phyloP scores from a whole-genome alignment of 30 jellyfish, hydroid and myxozoan species.

The Aurelia sp. region DNA sequence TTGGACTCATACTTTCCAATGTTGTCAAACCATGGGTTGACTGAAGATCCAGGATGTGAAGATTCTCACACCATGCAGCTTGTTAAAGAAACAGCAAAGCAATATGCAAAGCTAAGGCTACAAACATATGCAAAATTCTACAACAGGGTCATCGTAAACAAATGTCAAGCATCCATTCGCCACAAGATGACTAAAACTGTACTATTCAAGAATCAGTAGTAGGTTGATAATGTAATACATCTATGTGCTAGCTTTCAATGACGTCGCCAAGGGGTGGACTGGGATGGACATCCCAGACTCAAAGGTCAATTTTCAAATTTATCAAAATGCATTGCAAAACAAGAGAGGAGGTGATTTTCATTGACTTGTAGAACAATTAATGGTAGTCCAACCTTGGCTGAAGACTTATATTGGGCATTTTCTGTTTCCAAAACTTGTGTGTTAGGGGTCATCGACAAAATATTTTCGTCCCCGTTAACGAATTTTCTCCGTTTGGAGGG shows the following conservation, averaged over 20 bases:
- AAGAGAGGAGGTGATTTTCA: too few species aligned
- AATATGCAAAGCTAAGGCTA: not conserved
- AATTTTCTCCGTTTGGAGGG: too few species aligned
- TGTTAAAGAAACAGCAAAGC: not conserved
- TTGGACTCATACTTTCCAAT: conserved; percentile 26
- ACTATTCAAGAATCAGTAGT: conserved; percentile 41
- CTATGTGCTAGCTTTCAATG: not conserved
- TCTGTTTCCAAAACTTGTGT: too few species aligned
- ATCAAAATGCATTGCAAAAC: not conserved
- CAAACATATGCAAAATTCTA: not conserved
- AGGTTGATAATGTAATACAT: not conserved
- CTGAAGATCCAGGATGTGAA: conserved; percentile 34
- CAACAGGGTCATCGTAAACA: conserved; percentile 41
- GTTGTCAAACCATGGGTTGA: not conserved
- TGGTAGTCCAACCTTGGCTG: too few species aligned
- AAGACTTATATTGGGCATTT: too few species aligned
- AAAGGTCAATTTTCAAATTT: not conserved
- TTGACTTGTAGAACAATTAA: too few species aligned
- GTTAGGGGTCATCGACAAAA: too few species aligned
- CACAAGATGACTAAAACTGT: conserved; percentile 62
- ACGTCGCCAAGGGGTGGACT: not conserved
- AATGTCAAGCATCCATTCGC: conserved; percentile 36
- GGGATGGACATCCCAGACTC: not conserved
- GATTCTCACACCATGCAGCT: too few species aligned
- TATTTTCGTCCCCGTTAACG: too few species aligned